Conservation (phyloP, 2,888 invertebrate genomes). For the Cecidostiba fungosa region DNA sequence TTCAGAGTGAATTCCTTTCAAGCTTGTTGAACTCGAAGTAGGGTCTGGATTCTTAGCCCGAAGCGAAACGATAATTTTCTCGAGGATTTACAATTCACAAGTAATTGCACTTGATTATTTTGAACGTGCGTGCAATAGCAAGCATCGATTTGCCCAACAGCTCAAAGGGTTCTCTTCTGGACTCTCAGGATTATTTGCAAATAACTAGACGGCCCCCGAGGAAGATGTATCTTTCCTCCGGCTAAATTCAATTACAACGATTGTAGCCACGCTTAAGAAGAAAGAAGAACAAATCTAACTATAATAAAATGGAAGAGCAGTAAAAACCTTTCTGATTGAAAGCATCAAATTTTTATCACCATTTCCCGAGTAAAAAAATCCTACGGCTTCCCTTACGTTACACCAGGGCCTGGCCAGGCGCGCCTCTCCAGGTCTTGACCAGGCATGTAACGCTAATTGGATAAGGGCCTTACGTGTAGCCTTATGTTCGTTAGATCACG, state of each 20-base stretch:
- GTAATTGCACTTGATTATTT: conserved; percentile 52
- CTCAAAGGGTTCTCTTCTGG: conserved; percentile 37
- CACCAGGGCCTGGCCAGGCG: no score
- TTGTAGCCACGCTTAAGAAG: conserved; percentile 8
- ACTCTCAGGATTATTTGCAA: conserved; percentile 46
- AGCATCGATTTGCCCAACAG: conserved; percentile 45
- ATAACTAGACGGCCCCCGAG: conserved; percentile 33
- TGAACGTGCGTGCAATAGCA: conserved; percentile 27
- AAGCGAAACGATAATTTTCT: conserved; percentile 46
- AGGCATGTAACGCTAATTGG: no score
- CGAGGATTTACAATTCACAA: conserved; percentile 53
- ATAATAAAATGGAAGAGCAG: not conserved
- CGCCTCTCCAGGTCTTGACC: no score
- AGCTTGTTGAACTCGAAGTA: not conserved
- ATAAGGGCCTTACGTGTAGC: no score
- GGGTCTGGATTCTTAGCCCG: conserved; percentile 12
- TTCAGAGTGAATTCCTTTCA: conserved; percentile 17
- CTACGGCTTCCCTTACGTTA: no score
- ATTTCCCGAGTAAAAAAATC: no score
- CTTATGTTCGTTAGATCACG: no score
- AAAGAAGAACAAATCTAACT: not conserved
- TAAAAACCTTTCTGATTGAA: conserved; percentile 29
- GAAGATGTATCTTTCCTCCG: conserved; percentile 34
- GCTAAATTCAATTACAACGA: conserved; percentile 46
- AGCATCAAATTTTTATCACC: conserved; percentile 16